These are phyloP conservation scores for Ginglymostoma cirratum DNA, from an alignment of 2,113 vertebrate genomes.

Conservation along the genomic window DNA sequence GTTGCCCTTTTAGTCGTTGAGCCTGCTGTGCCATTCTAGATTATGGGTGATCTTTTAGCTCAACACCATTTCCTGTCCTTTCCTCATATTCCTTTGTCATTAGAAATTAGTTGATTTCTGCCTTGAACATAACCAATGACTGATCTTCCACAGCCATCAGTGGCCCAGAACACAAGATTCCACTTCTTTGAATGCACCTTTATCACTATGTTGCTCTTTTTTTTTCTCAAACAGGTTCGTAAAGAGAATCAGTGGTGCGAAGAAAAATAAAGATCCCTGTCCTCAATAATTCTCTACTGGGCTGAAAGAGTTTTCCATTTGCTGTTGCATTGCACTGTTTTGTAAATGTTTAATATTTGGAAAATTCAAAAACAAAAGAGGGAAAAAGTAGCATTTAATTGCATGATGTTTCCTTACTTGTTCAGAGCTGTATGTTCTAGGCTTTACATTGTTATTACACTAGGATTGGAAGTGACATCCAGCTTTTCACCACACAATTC, in stretches of 20 bases:
- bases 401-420: constrained; percentile 6
- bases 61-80: no score
- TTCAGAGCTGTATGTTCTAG: constrained; percentile 16
- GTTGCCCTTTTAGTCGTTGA: no score
- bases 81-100: no score
- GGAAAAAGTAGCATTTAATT: background rate
- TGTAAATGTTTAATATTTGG: constrained; percentile 94
- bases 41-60: no score
- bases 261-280: constrained; percentile 75
- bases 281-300: constrained; percentile 61
- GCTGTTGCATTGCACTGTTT: constrained; percentile 96
- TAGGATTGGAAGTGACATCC: constrained; percentile 25
- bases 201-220: constrained; percentile 35
- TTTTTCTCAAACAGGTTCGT: constrained; percentile 71
- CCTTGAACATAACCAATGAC: no score
- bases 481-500: background rate
- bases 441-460: background rate
- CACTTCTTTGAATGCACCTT: background rate
- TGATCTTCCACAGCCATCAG: no score
- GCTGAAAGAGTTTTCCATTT: constrained; percentile 77
- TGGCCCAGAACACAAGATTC: background rate
- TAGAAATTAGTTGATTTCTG: no score
- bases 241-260: constrained; percentile 99
- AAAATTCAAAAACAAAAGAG: constrained; percentile 60
- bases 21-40: no score